Conservation (phyloP, 2,888 invertebrate genomes). For the Drosophila pseudotalamancana region DNA sequence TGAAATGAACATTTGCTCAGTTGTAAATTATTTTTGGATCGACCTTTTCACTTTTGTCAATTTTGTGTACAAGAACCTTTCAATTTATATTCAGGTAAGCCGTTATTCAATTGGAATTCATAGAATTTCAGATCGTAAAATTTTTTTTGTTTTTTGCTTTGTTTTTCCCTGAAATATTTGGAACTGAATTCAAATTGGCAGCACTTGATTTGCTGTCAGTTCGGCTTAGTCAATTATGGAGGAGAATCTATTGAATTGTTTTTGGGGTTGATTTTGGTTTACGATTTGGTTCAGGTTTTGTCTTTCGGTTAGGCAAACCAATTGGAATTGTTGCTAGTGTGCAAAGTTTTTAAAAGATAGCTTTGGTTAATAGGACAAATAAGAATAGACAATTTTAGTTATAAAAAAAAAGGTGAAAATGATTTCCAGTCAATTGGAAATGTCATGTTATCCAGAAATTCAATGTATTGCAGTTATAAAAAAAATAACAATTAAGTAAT, state of each 20-base stretch:
- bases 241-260: not conserved
- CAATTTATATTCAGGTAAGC: slow-evolving; percentile 22
- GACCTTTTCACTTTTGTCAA: not conserved
- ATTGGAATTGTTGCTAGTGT: slow-evolving; percentile 22
- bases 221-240: slow-evolving; percentile 16
- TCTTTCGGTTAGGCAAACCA: slow-evolving; percentile 14
- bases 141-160: slow-evolving; percentile 18
- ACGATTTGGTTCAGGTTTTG: not conserved
- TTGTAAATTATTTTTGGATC: not conserved
- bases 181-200: not conserved
- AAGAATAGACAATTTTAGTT: not conserved
- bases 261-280: slow-evolving; percentile 5
- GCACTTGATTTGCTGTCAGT: slow-evolving; percentile 28
- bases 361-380: not conserved
- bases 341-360: not conserved
- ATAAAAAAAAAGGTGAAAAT: slow-evolving; percentile 1
- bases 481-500: no score
- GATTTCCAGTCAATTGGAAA: no score
- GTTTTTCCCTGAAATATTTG: slow-evolving; percentile 2
- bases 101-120: slow-evolving; percentile 25
- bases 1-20: not conserved
- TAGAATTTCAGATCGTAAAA: slow-evolving; percentile 19
- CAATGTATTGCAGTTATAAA: no score
- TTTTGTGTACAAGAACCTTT: not conserved
- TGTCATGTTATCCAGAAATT: no score